A percentile compares a stretch with the other conserved stretches of the same genome.
Evolutionary conservation across 2,113 vertebrate species (phyloP).

Genomic region (Oncorhynchus kisutch): DNA sequence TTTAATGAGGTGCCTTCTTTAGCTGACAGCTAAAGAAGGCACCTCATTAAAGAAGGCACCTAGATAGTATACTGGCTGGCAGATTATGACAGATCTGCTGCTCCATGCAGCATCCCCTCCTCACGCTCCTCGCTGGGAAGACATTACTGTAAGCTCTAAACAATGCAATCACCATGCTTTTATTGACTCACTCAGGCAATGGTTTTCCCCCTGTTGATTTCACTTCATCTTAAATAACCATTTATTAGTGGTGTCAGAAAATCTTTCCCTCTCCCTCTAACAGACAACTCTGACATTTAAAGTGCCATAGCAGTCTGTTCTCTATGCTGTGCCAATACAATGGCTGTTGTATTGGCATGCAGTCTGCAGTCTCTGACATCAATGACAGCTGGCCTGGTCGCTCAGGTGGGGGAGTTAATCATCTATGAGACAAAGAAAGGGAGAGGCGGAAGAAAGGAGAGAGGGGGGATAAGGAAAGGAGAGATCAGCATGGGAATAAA

Average conservation of each 20-base stretch:
- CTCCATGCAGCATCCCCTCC: slow-evolving; percentile 6
- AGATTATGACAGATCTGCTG: slow-evolving; percentile 43
- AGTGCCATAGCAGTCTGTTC: no score
- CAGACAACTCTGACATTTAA: no score
- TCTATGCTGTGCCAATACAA: not conserved
- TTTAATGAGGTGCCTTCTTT: no score
- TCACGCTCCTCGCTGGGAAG: not conserved
- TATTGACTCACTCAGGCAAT: slow-evolving; percentile 27
- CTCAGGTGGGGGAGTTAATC: slow-evolving; percentile 15
- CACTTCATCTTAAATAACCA: slow-evolving; percentile 34
- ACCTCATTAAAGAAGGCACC: slow-evolving; percentile 41
- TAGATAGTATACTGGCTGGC: slow-evolving; percentile 12
- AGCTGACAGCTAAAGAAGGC: slow-evolving; percentile 39
- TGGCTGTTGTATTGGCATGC: slow-evolving; percentile 22
- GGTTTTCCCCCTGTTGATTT: slow-evolving; percentile 30
- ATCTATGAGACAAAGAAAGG: slow-evolving; percentile 11
- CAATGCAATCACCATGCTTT: slow-evolving; percentile 41
- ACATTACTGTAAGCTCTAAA: slow-evolving; percentile 31
- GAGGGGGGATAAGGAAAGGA: not conserved
- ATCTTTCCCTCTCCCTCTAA: slow-evolving; percentile 3
- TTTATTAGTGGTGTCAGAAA: slow-evolving; percentile 30
- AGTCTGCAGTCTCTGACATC: slow-evolving; percentile 16
- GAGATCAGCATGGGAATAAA: not conserved
- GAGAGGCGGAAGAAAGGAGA: not conserved
- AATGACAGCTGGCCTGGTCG: slow-evolving; percentile 40